Conservation (phyloP, 23 tunicate species). For the Styela clava region DNA sequence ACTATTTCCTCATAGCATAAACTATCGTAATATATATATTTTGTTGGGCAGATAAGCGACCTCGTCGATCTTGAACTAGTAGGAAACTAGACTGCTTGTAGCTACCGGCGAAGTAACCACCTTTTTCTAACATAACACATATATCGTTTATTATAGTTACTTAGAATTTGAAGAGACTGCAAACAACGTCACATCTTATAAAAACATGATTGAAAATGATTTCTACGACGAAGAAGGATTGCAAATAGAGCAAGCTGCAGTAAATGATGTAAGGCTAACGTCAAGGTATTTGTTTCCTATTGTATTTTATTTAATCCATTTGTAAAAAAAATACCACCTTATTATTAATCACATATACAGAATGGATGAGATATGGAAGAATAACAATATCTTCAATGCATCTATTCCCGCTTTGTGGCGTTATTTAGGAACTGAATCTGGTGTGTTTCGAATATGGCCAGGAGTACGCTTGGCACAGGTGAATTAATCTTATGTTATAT, state of each 20-base stretch:
- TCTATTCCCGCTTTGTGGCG: constrained; percentile 30
- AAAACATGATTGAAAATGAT: not conserved
- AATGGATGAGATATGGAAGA: not conserved
- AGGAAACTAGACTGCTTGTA: no score
- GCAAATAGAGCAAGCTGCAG: not conserved
- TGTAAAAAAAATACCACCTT: no score
- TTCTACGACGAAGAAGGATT: not conserved
- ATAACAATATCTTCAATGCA: not conserved
- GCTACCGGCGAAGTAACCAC: no score
- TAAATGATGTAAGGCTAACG: not conserved
- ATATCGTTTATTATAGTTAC: not conserved
- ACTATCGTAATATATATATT: no score
- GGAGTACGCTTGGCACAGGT: constrained; percentile 60
- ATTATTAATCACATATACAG: no score
- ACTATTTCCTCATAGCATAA: no score
- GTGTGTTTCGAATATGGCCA: constrained; percentile 66
- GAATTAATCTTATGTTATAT: not conserved
- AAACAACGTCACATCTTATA: not conserved
- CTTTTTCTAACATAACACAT: no score
- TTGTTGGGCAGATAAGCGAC: no score
- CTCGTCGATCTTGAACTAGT: no score
- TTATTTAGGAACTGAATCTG: constrained; percentile 53
- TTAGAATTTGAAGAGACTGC: not conserved
- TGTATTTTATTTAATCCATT: not conserved
- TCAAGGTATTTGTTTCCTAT: not conserved